Conservation (phyloP, 2,113 vertebrate genomes). For the Zosterops japonicus region DNA sequence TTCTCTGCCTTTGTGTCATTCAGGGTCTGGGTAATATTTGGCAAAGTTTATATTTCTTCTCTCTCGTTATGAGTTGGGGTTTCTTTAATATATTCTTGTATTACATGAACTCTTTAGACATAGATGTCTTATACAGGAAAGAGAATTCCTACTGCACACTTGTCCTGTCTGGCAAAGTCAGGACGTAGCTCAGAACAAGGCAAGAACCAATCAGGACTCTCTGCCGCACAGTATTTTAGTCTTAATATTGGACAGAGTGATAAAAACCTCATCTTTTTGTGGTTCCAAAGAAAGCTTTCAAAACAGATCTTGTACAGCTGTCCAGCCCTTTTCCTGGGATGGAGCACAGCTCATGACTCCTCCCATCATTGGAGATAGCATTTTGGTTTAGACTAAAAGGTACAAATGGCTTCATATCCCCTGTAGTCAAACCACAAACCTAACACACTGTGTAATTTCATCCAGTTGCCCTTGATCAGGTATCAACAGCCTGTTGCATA, state of each 20-base stretch:
- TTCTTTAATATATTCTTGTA: not conserved
- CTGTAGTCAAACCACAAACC: not conserved
- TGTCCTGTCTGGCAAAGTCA: not conserved
- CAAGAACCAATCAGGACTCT: not conserved
- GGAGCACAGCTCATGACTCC: not conserved
- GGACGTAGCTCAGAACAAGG: not conserved
- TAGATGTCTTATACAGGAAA: not conserved
- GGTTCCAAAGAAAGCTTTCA: not conserved
- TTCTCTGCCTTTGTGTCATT: not conserved
- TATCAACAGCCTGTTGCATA: not conserved
- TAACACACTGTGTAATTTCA: not conserved
- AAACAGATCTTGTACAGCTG: not conserved
- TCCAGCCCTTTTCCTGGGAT: not conserved
- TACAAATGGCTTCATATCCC: not conserved
- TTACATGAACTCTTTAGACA: not conserved
- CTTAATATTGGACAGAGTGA: not conserved
- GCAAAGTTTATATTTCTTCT: not conserved
- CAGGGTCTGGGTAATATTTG: not conserved
- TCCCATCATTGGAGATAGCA: not conserved
- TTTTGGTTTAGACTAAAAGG: not conserved
- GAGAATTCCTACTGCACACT: not conserved
- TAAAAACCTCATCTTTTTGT: fast-evolving
- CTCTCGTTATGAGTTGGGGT: not conserved
- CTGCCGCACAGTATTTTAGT: not conserved
- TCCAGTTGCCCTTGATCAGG: not conserved